Conservation (phyloP, 2,797 vertebrate genomes). For the Danio aesculapii region DNA sequence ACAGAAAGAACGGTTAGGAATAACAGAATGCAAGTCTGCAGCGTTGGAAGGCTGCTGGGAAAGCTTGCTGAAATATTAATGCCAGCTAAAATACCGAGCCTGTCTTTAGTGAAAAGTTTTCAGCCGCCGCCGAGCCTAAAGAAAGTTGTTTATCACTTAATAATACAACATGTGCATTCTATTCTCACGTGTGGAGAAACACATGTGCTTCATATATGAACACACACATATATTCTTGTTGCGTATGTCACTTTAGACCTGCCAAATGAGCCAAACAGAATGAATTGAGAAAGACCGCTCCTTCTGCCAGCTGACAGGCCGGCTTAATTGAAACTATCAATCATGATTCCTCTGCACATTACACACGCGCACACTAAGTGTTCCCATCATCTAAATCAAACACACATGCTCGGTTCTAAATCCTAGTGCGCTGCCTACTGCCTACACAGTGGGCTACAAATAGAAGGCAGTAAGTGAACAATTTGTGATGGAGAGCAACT, state of each 20-base stretch:
- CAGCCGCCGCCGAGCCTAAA: constrained; percentile 37
- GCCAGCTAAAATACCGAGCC: constrained; percentile 64
- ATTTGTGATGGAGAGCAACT: background rate
- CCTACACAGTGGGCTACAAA: background rate
- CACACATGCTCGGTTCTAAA: constrained; percentile 6
- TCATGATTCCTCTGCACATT: constrained; percentile 51
- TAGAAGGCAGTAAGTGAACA: background rate
- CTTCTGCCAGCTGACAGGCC: constrained; percentile 60
- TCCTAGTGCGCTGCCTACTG: background rate
- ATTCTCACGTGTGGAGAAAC: constrained; percentile 6
- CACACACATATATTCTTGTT: constrained; percentile 9
- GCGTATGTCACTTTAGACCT: constrained; percentile 24
- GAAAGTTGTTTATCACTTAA: constrained; percentile 49
- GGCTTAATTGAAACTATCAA: constrained; percentile 65
- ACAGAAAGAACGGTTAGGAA: constrained; percentile 52
- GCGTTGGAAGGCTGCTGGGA: constrained; percentile 55
- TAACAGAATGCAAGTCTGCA: constrained; percentile 60
- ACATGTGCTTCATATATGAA: constrained; percentile 27
- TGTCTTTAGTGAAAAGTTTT: constrained; percentile 60
- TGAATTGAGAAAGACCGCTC: constrained; percentile 59
- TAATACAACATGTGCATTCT: constrained; percentile 48
- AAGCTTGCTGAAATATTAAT: constrained; percentile 65
- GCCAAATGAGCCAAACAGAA: constrained; percentile 60
- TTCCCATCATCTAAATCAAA: constrained; percentile 46
- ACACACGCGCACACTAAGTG: constrained; percentile 48